These are phyloP conservation scores for Eulemur mongoz DNA, from an alignment of 2,797 vertebrate genomes.

Conservation along the genomic window DNA sequence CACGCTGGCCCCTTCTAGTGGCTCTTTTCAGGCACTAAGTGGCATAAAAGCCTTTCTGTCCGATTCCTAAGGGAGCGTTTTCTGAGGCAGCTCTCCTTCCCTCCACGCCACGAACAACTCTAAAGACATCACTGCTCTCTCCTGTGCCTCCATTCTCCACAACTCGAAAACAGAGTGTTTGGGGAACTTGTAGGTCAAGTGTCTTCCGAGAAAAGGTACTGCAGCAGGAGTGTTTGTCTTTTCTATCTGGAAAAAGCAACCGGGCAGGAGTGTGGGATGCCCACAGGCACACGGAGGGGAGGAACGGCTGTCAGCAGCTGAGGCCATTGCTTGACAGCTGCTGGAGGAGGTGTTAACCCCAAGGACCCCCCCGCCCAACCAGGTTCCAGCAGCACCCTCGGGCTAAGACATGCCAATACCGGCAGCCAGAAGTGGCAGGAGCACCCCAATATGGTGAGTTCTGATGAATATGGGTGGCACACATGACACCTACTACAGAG, in stretches of 20 bases:
- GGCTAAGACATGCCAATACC: background rate
- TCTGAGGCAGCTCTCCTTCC: constrained; percentile 50
- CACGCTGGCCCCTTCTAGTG: constrained; percentile 67
- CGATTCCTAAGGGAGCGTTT: constrained; percentile 42
- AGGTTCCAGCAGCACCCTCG: background rate
- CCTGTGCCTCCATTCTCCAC: constrained; percentile 52
- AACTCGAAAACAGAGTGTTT: constrained; percentile 70
- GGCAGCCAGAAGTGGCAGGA: background rate
- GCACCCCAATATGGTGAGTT: background rate
- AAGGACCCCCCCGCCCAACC: background rate
- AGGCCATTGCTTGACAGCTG: background rate
- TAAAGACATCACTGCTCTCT: constrained; percentile 35
- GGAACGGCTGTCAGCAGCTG: background rate
- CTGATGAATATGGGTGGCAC: background rate
- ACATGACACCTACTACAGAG: background rate
- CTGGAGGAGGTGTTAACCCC: background rate
- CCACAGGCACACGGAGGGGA: background rate
- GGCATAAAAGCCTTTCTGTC: constrained; percentile 44
- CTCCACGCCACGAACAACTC: background rate
- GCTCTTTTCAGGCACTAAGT: constrained; percentile 57
- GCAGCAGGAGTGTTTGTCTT: background rate
- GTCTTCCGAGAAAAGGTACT: constrained; percentile 49
- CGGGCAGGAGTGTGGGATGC: background rate
- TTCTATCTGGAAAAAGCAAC: background rate
- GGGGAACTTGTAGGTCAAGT: constrained; percentile 54